phyloP scores from a whole-genome alignment of 2,888 invertebrate species.

The Apamea anceps region DNA sequence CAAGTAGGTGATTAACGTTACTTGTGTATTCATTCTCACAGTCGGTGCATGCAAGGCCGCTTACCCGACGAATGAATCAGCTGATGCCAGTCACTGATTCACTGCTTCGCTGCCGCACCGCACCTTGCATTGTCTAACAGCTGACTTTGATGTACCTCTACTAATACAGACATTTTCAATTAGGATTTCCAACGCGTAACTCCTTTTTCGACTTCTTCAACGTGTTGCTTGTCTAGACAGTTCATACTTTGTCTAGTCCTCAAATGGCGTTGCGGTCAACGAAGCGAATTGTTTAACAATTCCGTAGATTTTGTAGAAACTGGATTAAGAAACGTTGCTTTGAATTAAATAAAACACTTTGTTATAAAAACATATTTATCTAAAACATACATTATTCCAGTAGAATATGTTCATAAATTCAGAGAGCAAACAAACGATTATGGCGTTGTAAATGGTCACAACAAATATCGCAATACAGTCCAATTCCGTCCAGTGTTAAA shows the following conservation, averaged over 20 bases:
- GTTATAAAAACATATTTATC: slow-evolving; percentile 10
- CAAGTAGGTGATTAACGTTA: slow-evolving; percentile 76
- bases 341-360: slow-evolving; percentile 14
- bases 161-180: slow-evolving; percentile 65
- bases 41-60: slow-evolving; percentile 83
- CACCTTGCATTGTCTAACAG: slow-evolving; percentile 79
- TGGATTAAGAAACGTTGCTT: neutral
- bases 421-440: slow-evolving; percentile 60
- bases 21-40: slow-evolving; percentile 78
- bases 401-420: slow-evolving; percentile 39
- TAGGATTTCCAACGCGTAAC: slow-evolving; percentile 63
- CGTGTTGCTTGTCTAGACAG: slow-evolving; percentile 56
- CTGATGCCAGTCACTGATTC: slow-evolving; percentile 83
- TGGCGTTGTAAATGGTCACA: slow-evolving; percentile 65
- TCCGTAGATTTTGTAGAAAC: slow-evolving; percentile 2
- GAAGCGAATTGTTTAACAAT: slow-evolving; percentile 49
- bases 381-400: slow-evolving; percentile 4
- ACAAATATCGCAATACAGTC: slow-evolving; percentile 69
- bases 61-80: slow-evolving; percentile 83
- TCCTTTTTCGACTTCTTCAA: slow-evolving; percentile 58
- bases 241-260: slow-evolving; percentile 46
- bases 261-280: slow-evolving; percentile 52
- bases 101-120: slow-evolving; percentile 72
- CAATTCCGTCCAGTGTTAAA: slow-evolving; percentile 77
- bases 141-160: slow-evolving; percentile 73